phyloP scores from a whole-genome alignment of 2,113 vertebrate genomes.

The Sminthopsis crassicaudata region DNA sequence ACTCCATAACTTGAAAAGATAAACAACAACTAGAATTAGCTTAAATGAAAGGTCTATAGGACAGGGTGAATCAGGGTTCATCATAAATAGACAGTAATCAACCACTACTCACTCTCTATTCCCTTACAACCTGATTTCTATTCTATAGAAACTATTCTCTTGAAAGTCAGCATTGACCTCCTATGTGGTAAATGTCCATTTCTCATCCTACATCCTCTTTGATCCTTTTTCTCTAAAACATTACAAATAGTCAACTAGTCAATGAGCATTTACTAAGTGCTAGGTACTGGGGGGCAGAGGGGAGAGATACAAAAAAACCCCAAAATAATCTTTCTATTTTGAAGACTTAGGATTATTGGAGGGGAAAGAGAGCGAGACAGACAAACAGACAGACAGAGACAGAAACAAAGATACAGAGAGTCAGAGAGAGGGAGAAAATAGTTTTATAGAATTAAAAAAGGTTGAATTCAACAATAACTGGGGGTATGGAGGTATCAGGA shows the following conservation, averaged over 20 bases:
- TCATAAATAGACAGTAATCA: accelerated
- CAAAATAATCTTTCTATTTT: neutral
- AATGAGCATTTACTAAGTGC: neutral
- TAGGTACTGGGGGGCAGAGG: neutral
- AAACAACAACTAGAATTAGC: neutral
- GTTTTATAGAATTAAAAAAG: neutral
- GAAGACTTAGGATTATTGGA: neutral
- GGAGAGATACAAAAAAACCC: neutral
- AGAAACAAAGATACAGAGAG: neutral
- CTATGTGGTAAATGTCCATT: neutral
- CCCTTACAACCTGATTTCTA: neutral
- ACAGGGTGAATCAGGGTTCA: neutral
- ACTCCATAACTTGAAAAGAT: neutral
- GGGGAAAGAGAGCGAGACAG: too few relatives aligned
- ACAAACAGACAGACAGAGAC: too few relatives aligned
- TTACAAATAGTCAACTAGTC: neutral
- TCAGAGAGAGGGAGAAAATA: neutral
- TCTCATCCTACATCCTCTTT: neutral
- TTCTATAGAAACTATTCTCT: neutral
- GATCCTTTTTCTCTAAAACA: neutral
- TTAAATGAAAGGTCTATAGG: neutral
- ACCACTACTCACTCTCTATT: neutral
- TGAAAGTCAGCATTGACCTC: neutral
- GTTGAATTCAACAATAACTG: neutral
- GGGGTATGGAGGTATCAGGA: neutral